Evolutionary conservation across 2,888 invertebrate genomes (phyloP).

Genomic region (Lepetodrilus schrolli): DNA sequence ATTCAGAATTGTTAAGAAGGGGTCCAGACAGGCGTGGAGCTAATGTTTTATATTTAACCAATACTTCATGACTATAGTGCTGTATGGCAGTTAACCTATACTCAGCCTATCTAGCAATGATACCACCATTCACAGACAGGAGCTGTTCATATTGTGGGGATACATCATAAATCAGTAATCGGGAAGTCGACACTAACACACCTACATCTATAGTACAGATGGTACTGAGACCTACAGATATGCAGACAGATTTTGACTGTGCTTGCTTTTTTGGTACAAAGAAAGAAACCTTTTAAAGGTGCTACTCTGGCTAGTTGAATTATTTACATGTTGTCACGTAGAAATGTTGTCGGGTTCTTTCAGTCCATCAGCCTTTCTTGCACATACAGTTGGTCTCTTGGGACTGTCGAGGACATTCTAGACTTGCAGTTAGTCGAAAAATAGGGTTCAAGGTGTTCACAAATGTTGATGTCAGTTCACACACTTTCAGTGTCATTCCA

Average conservation of each 20-base stretch:
- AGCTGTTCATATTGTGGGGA: neutral
- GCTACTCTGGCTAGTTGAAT: slow-evolving; percentile 5
- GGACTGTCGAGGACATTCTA: neutral
- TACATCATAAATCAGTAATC: neutral
- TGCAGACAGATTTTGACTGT: neutral
- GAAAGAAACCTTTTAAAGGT: slow-evolving; percentile 13
- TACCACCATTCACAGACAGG: neutral
- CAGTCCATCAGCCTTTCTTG: neutral
- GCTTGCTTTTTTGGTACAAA: neutral
- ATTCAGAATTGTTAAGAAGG: no score
- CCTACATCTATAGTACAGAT: neutral
- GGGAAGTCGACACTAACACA: neutral
- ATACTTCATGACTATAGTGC: no score
- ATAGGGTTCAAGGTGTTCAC: neutral
- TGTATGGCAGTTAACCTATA: neutral
- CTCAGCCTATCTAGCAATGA: neutral
- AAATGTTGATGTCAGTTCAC: slow-evolving; percentile 21
- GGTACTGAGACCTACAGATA: neutral
- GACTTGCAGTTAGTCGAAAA: neutral
- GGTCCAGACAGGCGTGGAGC: no score
- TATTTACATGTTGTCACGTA: slow-evolving; percentile 17
- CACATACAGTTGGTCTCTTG: slow-evolving; percentile 2
- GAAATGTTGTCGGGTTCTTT: slow-evolving; percentile 8
- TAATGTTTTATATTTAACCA: neutral
- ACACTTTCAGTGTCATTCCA: neutral